Base-by-base conservation (phyloP, 2,888 invertebrate species). In the Tyria jacobaeae region DNA sequence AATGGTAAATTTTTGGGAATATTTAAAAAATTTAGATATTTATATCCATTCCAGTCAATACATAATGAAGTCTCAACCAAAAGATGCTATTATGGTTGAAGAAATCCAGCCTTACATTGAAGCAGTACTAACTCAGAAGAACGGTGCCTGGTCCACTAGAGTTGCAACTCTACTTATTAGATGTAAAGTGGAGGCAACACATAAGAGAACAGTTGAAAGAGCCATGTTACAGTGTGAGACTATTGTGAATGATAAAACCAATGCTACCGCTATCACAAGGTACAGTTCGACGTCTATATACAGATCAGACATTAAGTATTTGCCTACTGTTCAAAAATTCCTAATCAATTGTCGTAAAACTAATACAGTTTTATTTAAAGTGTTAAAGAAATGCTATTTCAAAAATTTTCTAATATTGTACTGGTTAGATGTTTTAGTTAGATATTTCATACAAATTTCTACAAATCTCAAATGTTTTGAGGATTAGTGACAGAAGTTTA, bases 201-300 rank as follows among this genome's bases (percentile, higher is more conserved):
- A 97, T 78, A 96, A 96, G 60, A 95, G 99, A 60, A 97, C 97
- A 0, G 96, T 99, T 15, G 99, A 99, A 84, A 94, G 99, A 44
- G 96, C 98, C 25, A 95, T 99, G 95, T 94, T 96, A 82, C 99
- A 99, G 89, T 95, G 97, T 70, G 97, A 98, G 89, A 96, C 96
- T 79, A 94, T 97, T 39, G 95, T 97, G 5, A 96, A 96, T 69
- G 94, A 92, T 52, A 90, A 89, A 68, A 83, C 83, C 5, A 79
- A 72, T 0, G 85, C 88, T 2, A 73, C 83, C 6, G 47, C 81
- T 12, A 88, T 85, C 25, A 86, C 82, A 47, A 88, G 93, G 93
- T 92, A 48, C 71, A 63, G 3, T 48, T 25, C 24, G 12, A 14
- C 25, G n/a, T 14, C 17, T 15, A 7, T 48, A 5, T 1, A 21